Evolutionary conservation across 2,113 vertebrate genomes (phyloP).

Genomic region (Miniopterus natalensis): DNA sequence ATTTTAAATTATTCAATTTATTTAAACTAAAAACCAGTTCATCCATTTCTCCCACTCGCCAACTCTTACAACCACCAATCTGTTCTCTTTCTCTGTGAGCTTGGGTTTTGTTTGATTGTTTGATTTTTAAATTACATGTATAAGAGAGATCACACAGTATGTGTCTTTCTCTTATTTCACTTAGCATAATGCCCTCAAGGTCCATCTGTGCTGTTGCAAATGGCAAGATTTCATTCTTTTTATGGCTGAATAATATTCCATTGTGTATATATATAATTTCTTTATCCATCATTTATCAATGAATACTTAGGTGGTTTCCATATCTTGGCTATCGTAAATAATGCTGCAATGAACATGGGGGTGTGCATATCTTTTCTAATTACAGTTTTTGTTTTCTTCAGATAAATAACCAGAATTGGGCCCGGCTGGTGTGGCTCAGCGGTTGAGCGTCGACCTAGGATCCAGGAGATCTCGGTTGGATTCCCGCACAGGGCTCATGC

Average conservation of each 20-base stretch:
- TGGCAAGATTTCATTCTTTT: not conserved
- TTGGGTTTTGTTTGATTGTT: not conserved
- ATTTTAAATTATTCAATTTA: not conserved
- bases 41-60: not conserved
- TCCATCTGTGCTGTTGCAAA: not conserved
- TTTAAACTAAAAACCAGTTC: not conserved
- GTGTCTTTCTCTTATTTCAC: not conserved
- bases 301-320: not conserved
- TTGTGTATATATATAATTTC: not conserved
- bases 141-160: not conserved
- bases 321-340: not conserved
- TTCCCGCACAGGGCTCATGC: too few species aligned
- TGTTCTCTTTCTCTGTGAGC: not conserved
- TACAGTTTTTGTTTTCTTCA: not conserved
- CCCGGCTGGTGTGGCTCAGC: too few species aligned
- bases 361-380: not conserved
- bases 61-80: not conserved
- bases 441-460: too few species aligned
- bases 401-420: not conserved
- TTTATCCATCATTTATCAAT: not conserved
- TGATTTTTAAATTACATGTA: not conserved
- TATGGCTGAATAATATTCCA: not conserved
- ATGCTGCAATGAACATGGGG: not conserved
- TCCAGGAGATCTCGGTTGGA: too few species aligned
- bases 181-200: not conserved